These are phyloP conservation scores for Camponotus fellah DNA, from an alignment of 2,888 invertebrate species.

Conservation along the genomic window DNA sequence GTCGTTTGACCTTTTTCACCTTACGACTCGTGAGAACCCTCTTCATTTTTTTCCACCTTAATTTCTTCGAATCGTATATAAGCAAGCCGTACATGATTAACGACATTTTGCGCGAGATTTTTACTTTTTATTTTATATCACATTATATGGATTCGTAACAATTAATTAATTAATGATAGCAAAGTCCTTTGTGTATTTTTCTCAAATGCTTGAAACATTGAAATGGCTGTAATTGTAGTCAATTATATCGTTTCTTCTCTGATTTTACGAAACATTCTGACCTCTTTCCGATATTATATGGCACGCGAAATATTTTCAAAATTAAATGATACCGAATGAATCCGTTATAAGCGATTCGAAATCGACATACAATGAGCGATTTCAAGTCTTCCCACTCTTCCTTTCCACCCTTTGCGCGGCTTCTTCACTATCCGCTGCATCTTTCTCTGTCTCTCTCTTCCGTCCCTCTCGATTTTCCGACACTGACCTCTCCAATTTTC, in stretches of 20 bases:
- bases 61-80: conserved; percentile 15
- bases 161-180: conserved; percentile 29
- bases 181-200: background rate
- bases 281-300: background rate
- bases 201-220: background rate
- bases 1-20: conserved; percentile 34
- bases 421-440: conserved; percentile 20
- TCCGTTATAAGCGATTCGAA: background rate
- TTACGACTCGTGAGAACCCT: conserved; percentile 34
- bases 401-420: conserved; percentile 21
- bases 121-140: background rate
- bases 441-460: conserved; percentile 40
- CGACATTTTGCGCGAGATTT: conserved; percentile 12
- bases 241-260: background rate
- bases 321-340: background rate
- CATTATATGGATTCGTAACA: background rate
- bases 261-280: background rate
- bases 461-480: conserved; percentile 67
- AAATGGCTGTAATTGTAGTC: background rate
- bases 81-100: conserved; percentile 20
- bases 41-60: conserved; percentile 25
- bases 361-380: background rate
- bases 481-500: conserved; percentile 80
- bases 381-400: conserved; percentile 30
- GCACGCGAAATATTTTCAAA: background rate